phyloP scores from a whole-genome alignment of 2,797 vertebrate species.

The Buphagus erythrorhynchus region DNA sequence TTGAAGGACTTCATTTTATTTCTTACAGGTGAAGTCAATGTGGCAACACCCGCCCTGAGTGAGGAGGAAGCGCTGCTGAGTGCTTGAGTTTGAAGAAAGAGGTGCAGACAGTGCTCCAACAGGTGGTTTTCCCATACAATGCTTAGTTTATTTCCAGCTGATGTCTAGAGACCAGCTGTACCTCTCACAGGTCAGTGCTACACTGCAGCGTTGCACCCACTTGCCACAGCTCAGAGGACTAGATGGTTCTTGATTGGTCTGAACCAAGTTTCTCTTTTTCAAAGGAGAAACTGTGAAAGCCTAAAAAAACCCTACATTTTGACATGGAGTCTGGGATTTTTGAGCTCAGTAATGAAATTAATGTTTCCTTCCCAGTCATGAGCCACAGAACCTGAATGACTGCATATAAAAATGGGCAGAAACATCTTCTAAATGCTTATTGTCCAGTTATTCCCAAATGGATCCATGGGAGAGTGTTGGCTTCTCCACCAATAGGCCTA shows the following conservation, averaged over 20 bases:
- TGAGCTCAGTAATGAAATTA: background rate
- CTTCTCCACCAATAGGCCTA: background rate
- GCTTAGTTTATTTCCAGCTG: accelerated
- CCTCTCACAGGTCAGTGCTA: background rate
- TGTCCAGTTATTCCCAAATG: background rate
- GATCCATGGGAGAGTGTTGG: background rate
- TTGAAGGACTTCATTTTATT: background rate
- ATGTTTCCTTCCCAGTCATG: background rate
- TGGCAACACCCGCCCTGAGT: background rate
- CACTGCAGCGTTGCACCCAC: background rate
- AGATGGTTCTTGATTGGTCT: background rate
- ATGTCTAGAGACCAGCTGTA: background rate
- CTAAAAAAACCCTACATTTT: background rate
- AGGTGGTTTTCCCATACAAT: background rate
- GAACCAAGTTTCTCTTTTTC: background rate
- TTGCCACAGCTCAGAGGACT: background rate
- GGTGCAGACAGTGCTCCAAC: background rate
- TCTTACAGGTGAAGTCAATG: background rate
- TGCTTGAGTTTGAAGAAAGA: background rate
- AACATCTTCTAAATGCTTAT: background rate
- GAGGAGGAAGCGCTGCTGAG: background rate
- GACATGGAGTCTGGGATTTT: background rate
- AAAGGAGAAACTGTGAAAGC: background rate
- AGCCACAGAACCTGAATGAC: background rate
- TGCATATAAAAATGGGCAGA: background rate